Evolutionary conservation across 2,113 vertebrate genomes (phyloP).

Genomic region (Ceyx margarethae): DNA sequence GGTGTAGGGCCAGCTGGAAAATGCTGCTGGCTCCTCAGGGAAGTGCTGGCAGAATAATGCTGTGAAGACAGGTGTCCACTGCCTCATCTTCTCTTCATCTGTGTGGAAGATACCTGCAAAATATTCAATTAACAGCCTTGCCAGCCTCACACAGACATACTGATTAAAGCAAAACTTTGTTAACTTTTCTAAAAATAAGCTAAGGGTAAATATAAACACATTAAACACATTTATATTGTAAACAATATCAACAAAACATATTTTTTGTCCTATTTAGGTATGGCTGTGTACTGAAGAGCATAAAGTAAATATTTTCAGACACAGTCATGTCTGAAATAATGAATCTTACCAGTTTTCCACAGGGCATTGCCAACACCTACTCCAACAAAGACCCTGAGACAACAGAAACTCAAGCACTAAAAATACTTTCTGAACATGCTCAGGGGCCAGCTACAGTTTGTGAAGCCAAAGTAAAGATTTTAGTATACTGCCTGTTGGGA

Average conservation of each 20-base stretch:
- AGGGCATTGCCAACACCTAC: rapidly evolving
- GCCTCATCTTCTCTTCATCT: not conserved
- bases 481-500: not conserved
- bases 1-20: not conserved
- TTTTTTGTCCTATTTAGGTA: not conserved
- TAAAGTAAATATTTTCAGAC: not conserved
- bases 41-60: not conserved
- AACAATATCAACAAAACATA: too few relatives aligned
- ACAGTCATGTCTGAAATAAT: not conserved
- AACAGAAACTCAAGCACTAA: not conserved
- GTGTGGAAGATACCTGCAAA: not conserved
- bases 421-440: not conserved
- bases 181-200: not conserved
- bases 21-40: not conserved
- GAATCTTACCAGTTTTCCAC: not conserved
- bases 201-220: not conserved
- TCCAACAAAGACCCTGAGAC: not conserved
- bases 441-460: not conserved
- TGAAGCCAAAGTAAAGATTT: not conserved
- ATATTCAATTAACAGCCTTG: not conserved
- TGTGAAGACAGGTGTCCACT: not conserved
- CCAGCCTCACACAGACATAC: not conserved
- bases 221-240: too few relatives aligned
- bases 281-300: not conserved
- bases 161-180: not conserved